phyloP scores from a whole-genome alignment of 2,797 vertebrate genomes.

The Harpagifer antarcticus region DNA sequence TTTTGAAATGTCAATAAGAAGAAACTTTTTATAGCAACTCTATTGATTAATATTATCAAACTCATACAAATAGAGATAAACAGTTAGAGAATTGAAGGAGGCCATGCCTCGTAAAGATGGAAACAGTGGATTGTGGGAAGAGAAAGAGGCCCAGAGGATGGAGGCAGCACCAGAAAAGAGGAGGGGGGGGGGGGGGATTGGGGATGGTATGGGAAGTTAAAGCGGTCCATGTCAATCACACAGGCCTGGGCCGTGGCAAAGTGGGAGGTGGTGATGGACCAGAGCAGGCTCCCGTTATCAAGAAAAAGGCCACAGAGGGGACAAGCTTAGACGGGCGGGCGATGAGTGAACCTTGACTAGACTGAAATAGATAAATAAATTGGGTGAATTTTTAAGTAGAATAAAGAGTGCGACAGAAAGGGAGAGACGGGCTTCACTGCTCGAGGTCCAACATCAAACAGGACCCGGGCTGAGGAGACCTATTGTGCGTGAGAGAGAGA shows the following conservation, averaged over 20 bases:
- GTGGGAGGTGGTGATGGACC: conserved; percentile 80
- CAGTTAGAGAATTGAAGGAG: conserved; percentile 7
- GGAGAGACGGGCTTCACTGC: conserved; percentile 16
- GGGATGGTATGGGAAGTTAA: conserved; percentile 24
- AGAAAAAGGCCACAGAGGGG: conserved; percentile 67
- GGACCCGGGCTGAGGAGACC: conserved; percentile 34
- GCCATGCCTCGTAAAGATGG: conserved; percentile 2
- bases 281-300: conserved; percentile 57
- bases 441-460: conserved; percentile 59
- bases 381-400: conserved; percentile 46
- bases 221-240: conserved; percentile 50
- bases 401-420: conserved; percentile 22
- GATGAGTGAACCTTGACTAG: conserved; percentile 64
- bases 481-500: conserved; percentile 54
- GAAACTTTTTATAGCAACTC: conserved; percentile 4
- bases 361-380: conserved; percentile 64
- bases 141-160: conserved; percentile 10
- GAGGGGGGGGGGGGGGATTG: neutral
- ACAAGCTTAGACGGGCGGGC: conserved; percentile 63
- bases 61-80: conserved; percentile 11
- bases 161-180: conserved; percentile 6
- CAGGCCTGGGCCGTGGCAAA: conserved; percentile 50
- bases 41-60: conserved; percentile 1
- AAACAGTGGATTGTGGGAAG: conserved; percentile 28
- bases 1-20: neutral